Conservation (phyloP, 2,888 invertebrate genomes). For the Hemistola chrysoprasaria region DNA sequence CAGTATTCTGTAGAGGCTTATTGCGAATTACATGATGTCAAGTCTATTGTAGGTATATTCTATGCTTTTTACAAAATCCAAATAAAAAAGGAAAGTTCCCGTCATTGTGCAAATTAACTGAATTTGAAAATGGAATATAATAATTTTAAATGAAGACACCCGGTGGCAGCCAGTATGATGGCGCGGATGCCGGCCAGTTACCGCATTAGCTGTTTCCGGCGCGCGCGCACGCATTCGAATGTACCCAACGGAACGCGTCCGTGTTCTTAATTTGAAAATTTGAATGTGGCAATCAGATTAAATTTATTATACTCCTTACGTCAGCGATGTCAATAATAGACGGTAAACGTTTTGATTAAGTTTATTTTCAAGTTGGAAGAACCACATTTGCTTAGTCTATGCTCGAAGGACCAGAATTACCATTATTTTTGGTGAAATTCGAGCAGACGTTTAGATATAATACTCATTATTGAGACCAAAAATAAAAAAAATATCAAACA, state of each 20-base stretch:
- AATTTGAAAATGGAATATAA: constrained; percentile 10
- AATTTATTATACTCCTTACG: constrained; percentile 11
- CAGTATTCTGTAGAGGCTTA: too few species aligned
- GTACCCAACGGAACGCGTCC: constrained; percentile 53
- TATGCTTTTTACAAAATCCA: too few species aligned
- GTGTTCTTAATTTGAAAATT: constrained; percentile 56
- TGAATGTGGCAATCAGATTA: constrained; percentile 41
- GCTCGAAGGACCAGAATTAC: too few species aligned
- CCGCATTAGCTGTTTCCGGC: constrained; percentile 69
- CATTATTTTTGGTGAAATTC: too few species aligned
- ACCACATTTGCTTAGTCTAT: too few species aligned
- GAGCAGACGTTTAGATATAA: too few species aligned
- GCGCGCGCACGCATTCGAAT: constrained; percentile 56
- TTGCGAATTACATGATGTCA: too few species aligned
- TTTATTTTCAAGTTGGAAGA: too few species aligned
- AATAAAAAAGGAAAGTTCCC: constrained; percentile 2
- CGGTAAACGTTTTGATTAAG: too few species aligned
- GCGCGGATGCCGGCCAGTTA: constrained; percentile 65
- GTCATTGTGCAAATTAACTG: constrained; percentile 12
- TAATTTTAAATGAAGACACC: constrained; percentile 14
- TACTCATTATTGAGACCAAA: too few species aligned
- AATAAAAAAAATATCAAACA: too few species aligned
- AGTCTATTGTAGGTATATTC: too few species aligned
- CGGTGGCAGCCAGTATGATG: constrained; percentile 40
- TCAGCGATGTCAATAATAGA: constrained; percentile 14